Conservation (phyloP, 2,888 invertebrate genomes). For the Allolobophora icterica region DNA sequence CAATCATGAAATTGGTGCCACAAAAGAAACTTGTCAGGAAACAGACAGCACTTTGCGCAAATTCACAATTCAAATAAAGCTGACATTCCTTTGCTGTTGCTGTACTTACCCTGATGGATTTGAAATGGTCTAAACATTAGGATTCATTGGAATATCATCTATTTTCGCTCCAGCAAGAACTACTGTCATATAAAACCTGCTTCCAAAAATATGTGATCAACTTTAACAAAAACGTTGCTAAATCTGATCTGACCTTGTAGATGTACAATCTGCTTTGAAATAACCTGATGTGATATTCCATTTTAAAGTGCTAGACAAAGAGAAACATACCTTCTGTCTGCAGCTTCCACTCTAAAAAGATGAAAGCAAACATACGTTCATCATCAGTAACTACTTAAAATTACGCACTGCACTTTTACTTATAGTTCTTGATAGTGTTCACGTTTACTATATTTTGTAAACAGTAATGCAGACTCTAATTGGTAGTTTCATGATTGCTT, state of each 20-base stretch:
- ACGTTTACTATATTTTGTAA: background rate
- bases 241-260: background rate
- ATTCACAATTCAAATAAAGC: background rate
- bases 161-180: background rate
- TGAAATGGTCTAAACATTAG: background rate
- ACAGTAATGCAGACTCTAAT: too few relatives aligned
- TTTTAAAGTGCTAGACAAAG: background rate
- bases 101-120: too few relatives aligned
- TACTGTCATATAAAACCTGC: background rate
- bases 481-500: too few relatives aligned
- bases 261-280: background rate
- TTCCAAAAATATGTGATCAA: too few relatives aligned
- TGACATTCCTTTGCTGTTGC: background rate
- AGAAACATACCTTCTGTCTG: constrained; percentile 55
- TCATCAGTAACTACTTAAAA: background rate
- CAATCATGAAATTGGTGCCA: background rate
- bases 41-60: too few relatives aligned
- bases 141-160: background rate
- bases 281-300: too few relatives aligned
- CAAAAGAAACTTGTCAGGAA: constrained; percentile 45
- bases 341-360: constrained; percentile 56
- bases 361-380: background rate
- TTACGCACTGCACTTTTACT: background rate
- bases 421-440: too few relatives aligned
- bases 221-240: background rate